A percentile compares a stretch with the other conserved stretches of the same genome.
phyloP scores from a whole-genome alignment of 2,888 invertebrate genomes.

The Psylliodes chrysocephalus region DNA sequence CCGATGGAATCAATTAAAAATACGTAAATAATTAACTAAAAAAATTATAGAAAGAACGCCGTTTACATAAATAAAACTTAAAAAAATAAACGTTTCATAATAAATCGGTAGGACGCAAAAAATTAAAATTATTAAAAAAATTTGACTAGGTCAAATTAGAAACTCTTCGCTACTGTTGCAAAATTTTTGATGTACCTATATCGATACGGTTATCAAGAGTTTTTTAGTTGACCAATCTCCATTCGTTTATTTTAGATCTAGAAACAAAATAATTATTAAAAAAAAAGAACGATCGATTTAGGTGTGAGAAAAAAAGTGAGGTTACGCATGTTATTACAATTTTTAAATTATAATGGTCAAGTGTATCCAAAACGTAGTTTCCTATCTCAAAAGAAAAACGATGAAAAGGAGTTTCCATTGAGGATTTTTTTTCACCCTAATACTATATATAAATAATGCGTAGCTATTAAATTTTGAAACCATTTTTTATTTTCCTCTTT shows the following conservation, averaged over 20 bases:
- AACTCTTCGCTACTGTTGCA: constrained; percentile 47
- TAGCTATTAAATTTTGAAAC: too few relatives aligned
- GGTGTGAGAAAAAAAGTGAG: background rate
- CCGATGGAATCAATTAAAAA: too few relatives aligned
- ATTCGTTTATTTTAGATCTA: constrained; percentile 42
- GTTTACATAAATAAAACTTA: constrained; percentile 17
- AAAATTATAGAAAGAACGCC: constrained; percentile 14
- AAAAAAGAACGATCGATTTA: background rate
- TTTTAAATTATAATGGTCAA: too few relatives aligned
- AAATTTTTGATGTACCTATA: constrained; percentile 54
- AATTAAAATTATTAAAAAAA: constrained; percentile 35
- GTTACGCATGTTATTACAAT: background rate
- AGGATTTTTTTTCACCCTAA: too few relatives aligned
- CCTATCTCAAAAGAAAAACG: too few relatives aligned
- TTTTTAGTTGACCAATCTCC: constrained; percentile 30
- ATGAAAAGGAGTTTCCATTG: too few relatives aligned
- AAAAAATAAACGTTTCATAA: constrained; percentile 32
- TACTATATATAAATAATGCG: too few relatives aligned
- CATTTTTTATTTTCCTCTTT: too few relatives aligned
- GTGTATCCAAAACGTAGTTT: too few relatives aligned
- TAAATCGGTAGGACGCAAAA: constrained; percentile 33
- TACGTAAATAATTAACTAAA: too few relatives aligned
- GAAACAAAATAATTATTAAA: constrained; percentile 28
- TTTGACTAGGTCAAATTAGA: constrained; percentile 43
- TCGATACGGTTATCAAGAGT: constrained; percentile 49